Base-by-base conservation (phyloP, 2,113 vertebrate genomes). In the Podocnemis expansa region DNA sequence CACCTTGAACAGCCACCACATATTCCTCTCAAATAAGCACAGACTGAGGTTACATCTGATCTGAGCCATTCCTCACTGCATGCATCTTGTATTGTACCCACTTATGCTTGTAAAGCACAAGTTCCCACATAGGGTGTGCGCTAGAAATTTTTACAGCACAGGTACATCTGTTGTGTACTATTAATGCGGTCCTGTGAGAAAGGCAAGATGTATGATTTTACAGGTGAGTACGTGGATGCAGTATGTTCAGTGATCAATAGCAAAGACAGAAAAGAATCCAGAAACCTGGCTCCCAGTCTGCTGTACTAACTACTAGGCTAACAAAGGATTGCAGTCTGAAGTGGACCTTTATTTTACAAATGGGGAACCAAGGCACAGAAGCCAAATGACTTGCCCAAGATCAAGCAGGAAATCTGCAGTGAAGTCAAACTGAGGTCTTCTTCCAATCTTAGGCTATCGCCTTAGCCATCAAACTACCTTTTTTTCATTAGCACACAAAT, bases 341-440 rank as follows among this genome's bases (percentile, higher is more conserved):
- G 34, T 63, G 5, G 34, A 34, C 16, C 60, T 16, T 63, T 17
- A n/a, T n/a, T 67, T 67, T 67, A 67, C 63, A 38, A 34, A 21
- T 21, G 2, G 19, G 19, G 63, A 45, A 0, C 75, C 1, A 75
- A 86, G n/a, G 82, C 51, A 29, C 56, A 24, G 55, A 86, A n/a
- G 81, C 22, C 60, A 7, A n/a, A 25, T 43, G 73, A 76, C 73
- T 75, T 11, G 81, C 56, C 47, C 43, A 63, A 29, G 25, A 60
- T 45, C 55, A 86, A 38, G 55, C 13, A 24, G 67, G 86, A 38
- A 91, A 87, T 14, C 41, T 0, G 47, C 16, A 13, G 27, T 2
- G 7, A 85, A 67, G 43, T 2, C 3, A 1, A 24, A 38, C 38
- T 10, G 47, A 73, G 56, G 47, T 0, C 41, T 55, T 0, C 41